Evolutionary conservation across 2,797 vertebrate species (phyloP).

Genomic region (Sebastes itinus): DNA sequence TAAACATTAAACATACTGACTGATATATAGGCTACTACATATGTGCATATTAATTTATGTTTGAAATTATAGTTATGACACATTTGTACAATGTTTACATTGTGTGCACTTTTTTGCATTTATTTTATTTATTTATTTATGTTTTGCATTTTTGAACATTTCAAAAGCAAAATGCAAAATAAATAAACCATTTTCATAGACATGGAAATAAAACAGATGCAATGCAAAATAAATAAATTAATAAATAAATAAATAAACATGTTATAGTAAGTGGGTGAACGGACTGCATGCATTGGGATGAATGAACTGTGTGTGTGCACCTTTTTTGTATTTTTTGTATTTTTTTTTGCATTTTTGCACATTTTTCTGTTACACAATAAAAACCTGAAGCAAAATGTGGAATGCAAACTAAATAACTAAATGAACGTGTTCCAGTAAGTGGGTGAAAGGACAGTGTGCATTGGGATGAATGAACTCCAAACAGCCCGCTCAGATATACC

Average conservation of each 20-base stretch:
- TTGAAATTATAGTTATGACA: neutral
- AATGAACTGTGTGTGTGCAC: too few species aligned
- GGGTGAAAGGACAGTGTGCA: neutral
- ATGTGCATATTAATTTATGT: neutral
- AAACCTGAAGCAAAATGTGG: too few species aligned
- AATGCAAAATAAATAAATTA: neutral
- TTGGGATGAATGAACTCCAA: constrained; percentile 31
- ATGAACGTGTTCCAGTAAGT: too few species aligned
- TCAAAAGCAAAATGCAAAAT: neutral
- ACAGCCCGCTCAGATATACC: neutral
- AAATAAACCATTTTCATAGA: too few species aligned
- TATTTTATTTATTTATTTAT: neutral
- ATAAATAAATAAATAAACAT: neutral
- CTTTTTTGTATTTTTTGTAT: too few species aligned
- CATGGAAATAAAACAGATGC: neutral
- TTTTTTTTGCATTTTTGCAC: too few species aligned
- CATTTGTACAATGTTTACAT: neutral
- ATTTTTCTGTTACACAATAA: too few species aligned
- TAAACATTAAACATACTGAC: too few species aligned
- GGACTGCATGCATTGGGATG: too few species aligned
- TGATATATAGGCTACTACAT: neutral
- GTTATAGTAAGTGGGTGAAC: neutral
- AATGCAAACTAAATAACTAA: too few species aligned
- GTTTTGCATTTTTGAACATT: neutral
- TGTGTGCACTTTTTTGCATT: neutral